Conservation (phyloP, 2,888 invertebrate species). For the Dexiosoma caninum region DNA sequence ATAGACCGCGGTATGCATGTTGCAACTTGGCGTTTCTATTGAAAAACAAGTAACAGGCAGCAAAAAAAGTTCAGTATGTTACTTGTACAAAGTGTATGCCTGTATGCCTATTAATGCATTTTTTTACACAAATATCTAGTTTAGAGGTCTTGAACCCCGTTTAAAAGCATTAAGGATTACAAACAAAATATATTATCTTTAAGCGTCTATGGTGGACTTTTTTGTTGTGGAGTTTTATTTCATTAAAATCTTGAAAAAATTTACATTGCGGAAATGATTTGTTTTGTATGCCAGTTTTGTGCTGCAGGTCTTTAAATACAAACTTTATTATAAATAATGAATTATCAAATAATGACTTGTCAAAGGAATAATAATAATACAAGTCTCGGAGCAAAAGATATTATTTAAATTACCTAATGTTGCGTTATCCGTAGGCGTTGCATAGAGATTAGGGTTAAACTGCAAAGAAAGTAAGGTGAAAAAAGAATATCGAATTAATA, state of each 20-base stretch:
- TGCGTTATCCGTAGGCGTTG: conserved; percentile 61
- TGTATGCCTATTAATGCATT: not conserved
- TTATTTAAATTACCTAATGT: conserved; percentile 61
- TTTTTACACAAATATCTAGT: conserved; percentile 21
- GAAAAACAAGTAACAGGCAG: conserved; percentile 13
- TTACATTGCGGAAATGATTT: conserved; percentile 64
- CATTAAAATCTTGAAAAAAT: conserved; percentile 21
- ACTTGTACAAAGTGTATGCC: conserved; percentile 12
- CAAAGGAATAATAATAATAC: not conserved
- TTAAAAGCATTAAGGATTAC: conserved; percentile 53
- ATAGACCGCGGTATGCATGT: not conserved
- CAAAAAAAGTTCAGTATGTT: conserved; percentile 41
- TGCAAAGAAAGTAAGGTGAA: conserved; percentile 53
- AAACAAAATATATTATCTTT: not conserved
- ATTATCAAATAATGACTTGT: not conserved
- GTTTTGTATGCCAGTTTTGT: conserved; percentile 4
- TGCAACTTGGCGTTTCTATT: conserved; percentile 48
- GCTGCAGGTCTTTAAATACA: not conserved
- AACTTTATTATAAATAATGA: conserved; percentile 41
- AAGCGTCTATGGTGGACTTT: conserved; percentile 35
- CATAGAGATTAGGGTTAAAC: conserved; percentile 54
- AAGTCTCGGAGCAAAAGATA: not conserved
- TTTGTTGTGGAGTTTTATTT: not conserved
- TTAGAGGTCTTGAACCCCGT: conserved; percentile 65
- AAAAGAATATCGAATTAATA: conserved; percentile 30